Percentiles rank a stretch among this genome's conserved stretches.
These are phyloP conservation scores for Zosterops lateralis DNA, from an alignment of 2,113 vertebrate genomes.

Conservation along the genomic window DNA sequence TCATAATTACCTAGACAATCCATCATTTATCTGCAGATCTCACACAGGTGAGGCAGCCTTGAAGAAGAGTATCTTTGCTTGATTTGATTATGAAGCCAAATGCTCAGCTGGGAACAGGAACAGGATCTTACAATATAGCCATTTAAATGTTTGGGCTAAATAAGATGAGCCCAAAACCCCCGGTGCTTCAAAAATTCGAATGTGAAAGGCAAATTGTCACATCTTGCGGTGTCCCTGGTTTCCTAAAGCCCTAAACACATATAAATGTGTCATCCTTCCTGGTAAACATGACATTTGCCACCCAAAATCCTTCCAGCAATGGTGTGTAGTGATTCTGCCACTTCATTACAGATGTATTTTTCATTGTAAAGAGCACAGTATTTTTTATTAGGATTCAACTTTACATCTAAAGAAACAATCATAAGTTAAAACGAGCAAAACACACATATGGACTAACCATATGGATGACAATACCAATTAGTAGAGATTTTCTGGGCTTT, in stretches of 20 bases:
- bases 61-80: neutral
- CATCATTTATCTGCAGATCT: neutral
- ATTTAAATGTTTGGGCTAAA: constrained; percentile 3
- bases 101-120: neutral
- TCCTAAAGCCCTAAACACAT: neutral
- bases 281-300: neutral
- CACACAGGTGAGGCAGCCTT: neutral
- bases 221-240: neutral
- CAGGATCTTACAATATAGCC: neutral
- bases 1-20: constrained; percentile 3
- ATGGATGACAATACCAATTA: constrained; percentile 40
- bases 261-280: neutral
- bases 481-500: neutral
- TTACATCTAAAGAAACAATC: constrained; percentile 13
- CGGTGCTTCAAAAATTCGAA: neutral
- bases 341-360: neutral
- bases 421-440: constrained; percentile 36
- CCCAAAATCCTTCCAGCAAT: neutral
- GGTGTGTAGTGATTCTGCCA: neutral
- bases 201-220: neutral
- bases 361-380: neutral
- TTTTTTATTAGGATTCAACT: constrained; percentile 3
- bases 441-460: neutral
- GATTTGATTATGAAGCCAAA: constrained; percentile 29
- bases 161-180: neutral